Evolutionary conservation across 35 echinoderm and acorn worm genomes (phyloP).

Genomic region (Lytechinus pictus): DNA sequence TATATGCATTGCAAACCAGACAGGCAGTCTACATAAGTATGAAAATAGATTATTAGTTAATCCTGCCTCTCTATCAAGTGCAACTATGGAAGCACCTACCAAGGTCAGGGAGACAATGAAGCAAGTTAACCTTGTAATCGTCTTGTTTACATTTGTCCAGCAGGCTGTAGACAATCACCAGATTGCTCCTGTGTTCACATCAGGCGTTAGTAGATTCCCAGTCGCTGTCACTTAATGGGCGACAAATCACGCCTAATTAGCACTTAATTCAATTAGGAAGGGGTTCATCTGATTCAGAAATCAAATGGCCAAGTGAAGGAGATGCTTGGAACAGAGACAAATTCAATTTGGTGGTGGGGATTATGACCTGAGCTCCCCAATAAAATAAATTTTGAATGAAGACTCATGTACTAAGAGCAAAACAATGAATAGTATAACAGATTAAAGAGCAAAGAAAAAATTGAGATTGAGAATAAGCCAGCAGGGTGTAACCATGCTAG

Average conservation of each 20-base stretch:
- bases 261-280: conserved; percentile 45
- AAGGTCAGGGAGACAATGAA: not conserved
- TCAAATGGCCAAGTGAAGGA: conserved; percentile 38
- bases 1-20: not conserved
- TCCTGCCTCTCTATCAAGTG: not conserved
- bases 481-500: conserved; percentile 36
- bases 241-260: conserved; percentile 51
- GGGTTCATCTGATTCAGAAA: conserved; percentile 38
- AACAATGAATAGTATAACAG: not conserved
- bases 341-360: conserved; percentile 24
- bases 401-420: conserved; percentile 21
- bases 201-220: not conserved
- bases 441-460: not conserved
- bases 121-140: not conserved
- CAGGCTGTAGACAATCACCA: not conserved
- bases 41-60: conserved; percentile 40
- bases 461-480: not conserved
- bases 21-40: conserved; percentile 4
- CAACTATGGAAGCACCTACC: not conserved
- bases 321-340: not conserved
- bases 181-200: not conserved
- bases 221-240: conserved; percentile 35
- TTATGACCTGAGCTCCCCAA: not conserved
- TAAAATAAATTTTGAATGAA: conserved; percentile 19
- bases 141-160: conserved; percentile 40